These are phyloP conservation scores for Melanchra persicariae DNA, from an alignment of 2,888 invertebrate genomes.

Conservation along the genomic window DNA sequence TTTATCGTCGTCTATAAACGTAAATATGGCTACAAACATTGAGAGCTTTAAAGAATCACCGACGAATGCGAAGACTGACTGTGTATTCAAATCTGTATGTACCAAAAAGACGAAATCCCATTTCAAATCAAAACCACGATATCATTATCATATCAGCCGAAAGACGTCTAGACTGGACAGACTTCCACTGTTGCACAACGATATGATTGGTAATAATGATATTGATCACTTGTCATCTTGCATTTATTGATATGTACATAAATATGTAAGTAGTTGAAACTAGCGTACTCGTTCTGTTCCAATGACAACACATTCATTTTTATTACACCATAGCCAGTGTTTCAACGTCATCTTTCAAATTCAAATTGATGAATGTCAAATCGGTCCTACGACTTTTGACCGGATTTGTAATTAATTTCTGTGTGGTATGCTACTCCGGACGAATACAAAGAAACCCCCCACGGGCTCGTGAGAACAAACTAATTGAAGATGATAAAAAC, in stretches of 20 bases:
- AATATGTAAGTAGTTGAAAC: no score
- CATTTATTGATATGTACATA: no score
- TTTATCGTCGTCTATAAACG: conserved; percentile 52
- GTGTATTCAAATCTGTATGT: no score
- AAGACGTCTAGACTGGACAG: no score
- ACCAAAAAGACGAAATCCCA: no score
- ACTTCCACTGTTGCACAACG: no score
- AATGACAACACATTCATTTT: no score
- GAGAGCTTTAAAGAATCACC: neutral
- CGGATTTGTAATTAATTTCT: conserved; percentile 9
- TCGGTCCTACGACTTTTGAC: neutral
- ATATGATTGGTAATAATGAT: no score
- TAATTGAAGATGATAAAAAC: conserved; percentile 50
- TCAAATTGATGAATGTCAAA: conserved; percentile 14
- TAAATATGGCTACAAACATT: conserved; percentile 9
- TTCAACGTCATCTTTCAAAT: conserved; percentile 4
- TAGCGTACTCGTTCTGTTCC: neutral
- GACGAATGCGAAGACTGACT: neutral
- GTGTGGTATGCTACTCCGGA: neutral
- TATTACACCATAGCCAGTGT: neutral
- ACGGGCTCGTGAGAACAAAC: conserved; percentile 28
- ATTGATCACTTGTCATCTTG: no score
- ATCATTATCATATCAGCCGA: no score
- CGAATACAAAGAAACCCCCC: neutral
- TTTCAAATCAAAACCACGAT: no score